phyloP scores from a whole-genome alignment of 1,140 invertebrate genomes.

The Daktulosphaira vitifoliae region DNA sequence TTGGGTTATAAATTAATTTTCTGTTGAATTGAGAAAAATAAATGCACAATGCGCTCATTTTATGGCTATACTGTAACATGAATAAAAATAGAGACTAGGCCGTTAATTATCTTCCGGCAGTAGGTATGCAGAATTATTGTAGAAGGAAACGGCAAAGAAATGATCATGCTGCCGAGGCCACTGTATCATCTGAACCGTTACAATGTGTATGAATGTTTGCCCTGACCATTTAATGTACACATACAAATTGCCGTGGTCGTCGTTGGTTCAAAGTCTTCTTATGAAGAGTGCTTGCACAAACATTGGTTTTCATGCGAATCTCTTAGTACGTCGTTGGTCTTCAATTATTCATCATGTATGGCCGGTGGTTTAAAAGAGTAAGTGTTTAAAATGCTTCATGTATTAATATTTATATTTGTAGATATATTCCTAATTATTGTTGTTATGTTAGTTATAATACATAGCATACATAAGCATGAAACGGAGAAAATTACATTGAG shows the following conservation, averaged over 20 bases:
- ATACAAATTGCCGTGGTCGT: not conserved
- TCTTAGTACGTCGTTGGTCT: constrained; percentile 1
- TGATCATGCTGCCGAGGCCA: constrained; percentile 15
- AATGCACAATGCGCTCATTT: too few species aligned
- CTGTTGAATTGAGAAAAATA: too few species aligned
- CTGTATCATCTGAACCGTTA: constrained; percentile 23
- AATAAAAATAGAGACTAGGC: not conserved
- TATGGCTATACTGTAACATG: too few species aligned
- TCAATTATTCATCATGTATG: constrained; percentile 1
- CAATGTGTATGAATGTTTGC: not conserved
- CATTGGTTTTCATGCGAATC: not conserved
- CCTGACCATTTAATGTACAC: not conserved
- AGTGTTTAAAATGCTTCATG: too few species aligned
- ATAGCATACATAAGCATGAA: too few species aligned
- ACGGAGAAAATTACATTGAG: too few species aligned
- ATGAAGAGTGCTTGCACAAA: not conserved
- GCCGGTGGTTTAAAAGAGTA: constrained; percentile 9
- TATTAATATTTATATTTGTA: too few species aligned
- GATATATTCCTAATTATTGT: not conserved
- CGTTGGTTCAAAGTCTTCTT: not conserved
- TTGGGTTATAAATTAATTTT: too few species aligned
- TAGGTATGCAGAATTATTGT: not conserved
- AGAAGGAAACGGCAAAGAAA: constrained; percentile 24
- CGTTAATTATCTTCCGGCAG: constrained; percentile 27
- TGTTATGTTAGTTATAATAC: not conserved